Base-by-base conservation (phyloP, 2,113 vertebrate genomes). In the Rhinichthys klamathensis region DNA sequence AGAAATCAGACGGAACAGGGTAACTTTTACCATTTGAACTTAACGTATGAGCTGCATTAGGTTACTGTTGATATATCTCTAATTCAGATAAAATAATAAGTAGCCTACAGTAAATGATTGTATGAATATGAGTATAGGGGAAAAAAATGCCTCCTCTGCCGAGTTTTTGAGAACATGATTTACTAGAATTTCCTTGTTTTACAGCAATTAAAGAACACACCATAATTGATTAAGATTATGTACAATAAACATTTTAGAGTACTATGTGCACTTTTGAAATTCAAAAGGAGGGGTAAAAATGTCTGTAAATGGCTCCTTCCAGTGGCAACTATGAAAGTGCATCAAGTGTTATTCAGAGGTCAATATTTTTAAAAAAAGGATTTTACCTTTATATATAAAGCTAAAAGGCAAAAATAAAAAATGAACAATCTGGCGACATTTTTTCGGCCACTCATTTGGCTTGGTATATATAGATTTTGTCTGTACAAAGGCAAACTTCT, bases 301-400 rank as follows among this genome's bases (percentile, higher is more conserved):
- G 32, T 58, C 15, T 85, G 84, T 46, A 85, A 85, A 85, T 65
- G 75, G 51, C 75, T 85, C 63, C 84, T 72, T 79, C 63, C 76
- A 80, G 76, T 72, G 76, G 84, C 56, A 67, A 85, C 9, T 69
- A 25, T 41, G 10, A 44, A 77, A 85, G 16, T 85, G 49, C 75
- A 70, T 38, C 63, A 85, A 58, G 21, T 49, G 67, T 58, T 58
- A 30, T 58, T 70, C 16, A 77, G 10, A 46, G 16, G 16, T 61
- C 13, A 56, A 10, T 21, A 30, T 44, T n/a, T 46, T 15, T 46
- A 13, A 25, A 44, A 4, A 32, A 58, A 61, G 9, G 27, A 2
- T 41, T 41, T 9, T 41, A 41, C 8, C 2, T 41, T 41, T 41
- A 41, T 41, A 41, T 41, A 41, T 9, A 41, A 41, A 10, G 41